Evolutionary conservation across 2,888 invertebrate genomes (phyloP), one percentile per base, ranked within the genome.

Genomic region (Parasteatoda lunata): DNA sequence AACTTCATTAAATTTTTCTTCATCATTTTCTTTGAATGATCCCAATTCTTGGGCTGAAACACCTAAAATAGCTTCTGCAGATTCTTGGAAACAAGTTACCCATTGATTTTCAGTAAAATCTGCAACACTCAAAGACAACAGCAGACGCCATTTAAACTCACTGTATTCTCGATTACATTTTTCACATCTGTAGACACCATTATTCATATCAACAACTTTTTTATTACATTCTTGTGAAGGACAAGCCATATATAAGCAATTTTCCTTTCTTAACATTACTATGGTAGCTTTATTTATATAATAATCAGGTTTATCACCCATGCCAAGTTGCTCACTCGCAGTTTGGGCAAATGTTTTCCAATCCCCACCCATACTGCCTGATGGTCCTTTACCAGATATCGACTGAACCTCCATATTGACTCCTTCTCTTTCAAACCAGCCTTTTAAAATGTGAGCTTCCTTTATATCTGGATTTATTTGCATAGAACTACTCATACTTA

Each of bases 151-250:
- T 91, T 96, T 97, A 92, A 95, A 98, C 90, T 95, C 95, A 0
- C 96, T 95, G 91, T 94, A 96, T 89, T 97, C 96, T 80, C 94
- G 93, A 91, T 95, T 94, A 92, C 99, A 99, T 92, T 99, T 99
- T 92, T 99, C 99, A 92, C 99, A 99, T 78, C 97, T 94, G 92
- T 95, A 99, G 91, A 95, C 93, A 0, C 97, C 97, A 91, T 97
- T 97, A 89, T 95, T 95, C 91, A 95, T 94, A 92, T 98, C 98
- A 8, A 97, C 93, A 0, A 98, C 93, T 92, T 99, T 99, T 92
- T 99, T 99, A 92, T 98, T 98, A 92, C 99, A 99, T 77, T 95
- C 95, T 1, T 95, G 94, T 76, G 94, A 94, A 0, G 98, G 96
- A 90, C 99, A 99, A 0, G 98, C 96, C 93, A 96, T 96, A 92